These are phyloP conservation scores for Camponotus floridanus DNA, from an alignment of 1,140 invertebrate genomes.

Conservation along the genomic window DNA sequence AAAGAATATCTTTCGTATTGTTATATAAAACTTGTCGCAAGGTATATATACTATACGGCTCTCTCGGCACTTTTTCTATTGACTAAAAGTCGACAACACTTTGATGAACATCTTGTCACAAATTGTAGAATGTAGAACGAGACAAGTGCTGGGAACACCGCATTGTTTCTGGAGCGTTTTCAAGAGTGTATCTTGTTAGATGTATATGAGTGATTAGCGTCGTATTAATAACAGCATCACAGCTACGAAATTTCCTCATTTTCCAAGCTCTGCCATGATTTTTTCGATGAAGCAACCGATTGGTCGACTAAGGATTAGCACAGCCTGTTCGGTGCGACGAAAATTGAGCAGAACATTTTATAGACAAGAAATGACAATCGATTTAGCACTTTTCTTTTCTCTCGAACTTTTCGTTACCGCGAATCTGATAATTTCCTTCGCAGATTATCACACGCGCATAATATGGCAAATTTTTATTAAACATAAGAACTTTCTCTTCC, in stretches of 20 bases:
- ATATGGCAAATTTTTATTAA: constrained; percentile 24
- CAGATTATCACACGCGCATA: constrained; percentile 46
- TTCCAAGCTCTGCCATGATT: constrained; percentile 70
- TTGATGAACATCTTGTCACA: constrained; percentile 62
- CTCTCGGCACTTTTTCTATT: constrained; percentile 71
- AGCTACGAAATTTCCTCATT: constrained; percentile 72
- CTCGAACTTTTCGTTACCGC: not conserved
- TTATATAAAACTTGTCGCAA: constrained; percentile 69
- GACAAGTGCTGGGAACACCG: constrained; percentile 58
- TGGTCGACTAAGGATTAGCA: constrained; percentile 72
- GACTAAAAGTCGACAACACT: constrained; percentile 75
- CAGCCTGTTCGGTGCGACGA: constrained; percentile 75
- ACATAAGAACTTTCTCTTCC: constrained; percentile 32
- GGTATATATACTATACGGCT: constrained; percentile 44
- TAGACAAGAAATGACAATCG: constrained; percentile 68
- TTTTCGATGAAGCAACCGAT: constrained; percentile 71
- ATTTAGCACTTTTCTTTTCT: constrained; percentile 50
- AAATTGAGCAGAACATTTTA: constrained; percentile 75
- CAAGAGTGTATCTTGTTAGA: constrained; percentile 67
- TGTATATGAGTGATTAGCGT: constrained; percentile 66
- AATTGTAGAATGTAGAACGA: constrained; percentile 68
- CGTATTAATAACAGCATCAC: constrained; percentile 76
- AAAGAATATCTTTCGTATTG: constrained; percentile 57
- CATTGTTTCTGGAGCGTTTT: constrained; percentile 69
- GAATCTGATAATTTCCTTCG: constrained; percentile 26